Conservation (phyloP, 2,888 invertebrate genomes). For the Idaea straminata region DNA sequence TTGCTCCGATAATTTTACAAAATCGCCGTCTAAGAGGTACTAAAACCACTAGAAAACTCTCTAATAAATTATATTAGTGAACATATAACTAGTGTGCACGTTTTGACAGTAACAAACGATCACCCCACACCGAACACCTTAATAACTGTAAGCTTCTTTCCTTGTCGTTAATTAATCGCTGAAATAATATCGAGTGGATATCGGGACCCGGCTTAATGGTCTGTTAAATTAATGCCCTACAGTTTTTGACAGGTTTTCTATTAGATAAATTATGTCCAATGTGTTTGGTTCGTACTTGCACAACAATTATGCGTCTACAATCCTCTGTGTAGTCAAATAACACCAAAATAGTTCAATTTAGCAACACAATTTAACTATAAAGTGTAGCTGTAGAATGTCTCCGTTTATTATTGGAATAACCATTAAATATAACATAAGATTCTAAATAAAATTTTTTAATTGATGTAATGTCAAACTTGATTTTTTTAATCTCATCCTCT, state of each 20-base stretch:
- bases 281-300: background rate
- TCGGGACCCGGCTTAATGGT: constrained; percentile 21
- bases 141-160: constrained; percentile 4
- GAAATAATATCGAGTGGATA: constrained; percentile 13
- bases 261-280: constrained; percentile 14
- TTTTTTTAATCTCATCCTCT: constrained; percentile 7
- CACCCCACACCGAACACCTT: background rate
- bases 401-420: too few species aligned
- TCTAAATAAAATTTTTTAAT: too few species aligned
- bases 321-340: background rate
- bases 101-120: constrained; percentile 4
- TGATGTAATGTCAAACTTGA: too few species aligned
- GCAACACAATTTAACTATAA: too few species aligned
- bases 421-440: too few species aligned
- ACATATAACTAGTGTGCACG: background rate
- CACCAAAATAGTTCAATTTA: too few species aligned
- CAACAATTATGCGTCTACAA: background rate
- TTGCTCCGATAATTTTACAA: background rate
- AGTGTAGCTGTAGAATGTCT: too few species aligned
- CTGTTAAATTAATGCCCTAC: constrained; percentile 29
- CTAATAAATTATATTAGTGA: background rate
- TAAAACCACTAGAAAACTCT: background rate
- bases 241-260: constrained; percentile 31
- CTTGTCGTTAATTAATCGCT: constrained; percentile 13
- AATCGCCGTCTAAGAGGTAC: background rate